A percentile compares a stretch with the other conserved stretches of the same genome.
These are phyloP conservation scores for Tryphoninae sp. DNA, from an alignment of 2,888 invertebrate genomes.

Conservation along the genomic window DNA sequence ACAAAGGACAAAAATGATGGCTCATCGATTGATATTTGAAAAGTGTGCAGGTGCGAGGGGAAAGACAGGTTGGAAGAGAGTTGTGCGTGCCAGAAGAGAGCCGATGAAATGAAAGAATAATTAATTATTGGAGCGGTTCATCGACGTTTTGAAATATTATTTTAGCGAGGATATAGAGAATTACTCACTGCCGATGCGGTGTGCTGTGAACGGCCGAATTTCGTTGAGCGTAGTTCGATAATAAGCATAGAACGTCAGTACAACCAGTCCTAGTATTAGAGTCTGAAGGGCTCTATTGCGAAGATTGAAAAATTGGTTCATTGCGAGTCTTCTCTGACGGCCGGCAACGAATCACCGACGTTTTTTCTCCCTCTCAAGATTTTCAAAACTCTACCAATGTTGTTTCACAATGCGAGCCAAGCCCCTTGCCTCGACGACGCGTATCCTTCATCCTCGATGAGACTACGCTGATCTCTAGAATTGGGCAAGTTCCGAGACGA, in stretches of 20 bases:
- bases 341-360: too few relatives aligned
- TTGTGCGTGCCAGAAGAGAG: too few relatives aligned
- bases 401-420: not conserved
- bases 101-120: too few relatives aligned
- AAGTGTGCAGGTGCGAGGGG: not conserved
- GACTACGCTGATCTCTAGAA: not conserved
- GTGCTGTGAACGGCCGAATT: slow-evolving; percentile 68
- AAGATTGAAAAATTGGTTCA: slow-evolving; percentile 72
- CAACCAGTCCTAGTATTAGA: slow-evolving; percentile 75
- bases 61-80: too few relatives aligned
- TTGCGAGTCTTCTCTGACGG: slow-evolving; percentile 58
- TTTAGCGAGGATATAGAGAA: slow-evolving; percentile 1
- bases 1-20: not conserved
- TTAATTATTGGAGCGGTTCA: too few relatives aligned
- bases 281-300: slow-evolving; percentile 76
- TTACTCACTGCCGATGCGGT: slow-evolving; percentile 72
- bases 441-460: not conserved
- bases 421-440: not conserved
- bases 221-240: slow-evolving; percentile 76
- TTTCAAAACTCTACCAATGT: too few relatives aligned
- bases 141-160: not conserved
- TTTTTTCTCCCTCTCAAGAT: too few relatives aligned
- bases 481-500: not conserved
- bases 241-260: slow-evolving; percentile 77
- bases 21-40: not conserved